Evolutionary conservation across 2,888 invertebrate genomes (phyloP).

Genomic region (Bugula neritina): DNA sequence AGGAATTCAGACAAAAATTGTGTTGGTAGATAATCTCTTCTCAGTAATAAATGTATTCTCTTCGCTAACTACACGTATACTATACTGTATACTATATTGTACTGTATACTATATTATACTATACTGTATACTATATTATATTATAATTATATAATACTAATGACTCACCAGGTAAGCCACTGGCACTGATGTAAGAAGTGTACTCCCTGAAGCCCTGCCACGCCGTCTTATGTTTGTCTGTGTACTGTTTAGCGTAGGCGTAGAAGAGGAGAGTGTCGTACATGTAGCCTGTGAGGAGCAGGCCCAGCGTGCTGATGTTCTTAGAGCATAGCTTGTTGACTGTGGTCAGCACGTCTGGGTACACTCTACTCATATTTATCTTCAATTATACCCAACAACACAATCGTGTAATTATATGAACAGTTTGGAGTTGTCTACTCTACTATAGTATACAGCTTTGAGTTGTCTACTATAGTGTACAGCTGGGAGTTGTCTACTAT

Average conservation of each 20-base stretch:
- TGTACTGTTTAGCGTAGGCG: conserved; percentile 13
- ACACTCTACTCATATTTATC: background rate
- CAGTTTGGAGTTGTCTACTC: too few relatives aligned
- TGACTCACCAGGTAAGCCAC: background rate
- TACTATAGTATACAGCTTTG: too few relatives aligned
- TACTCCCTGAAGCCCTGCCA: background rate
- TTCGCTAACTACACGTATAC: background rate
- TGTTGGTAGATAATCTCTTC: too few relatives aligned
- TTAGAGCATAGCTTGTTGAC: background rate
- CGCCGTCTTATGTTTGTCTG: background rate
- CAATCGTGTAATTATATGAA: too few relatives aligned
- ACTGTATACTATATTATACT: background rate
- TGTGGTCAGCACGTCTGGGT: background rate
- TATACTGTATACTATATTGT: background rate
- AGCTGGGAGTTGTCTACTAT: too few relatives aligned
- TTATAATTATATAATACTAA: background rate
- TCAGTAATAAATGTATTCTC: too few relatives aligned
- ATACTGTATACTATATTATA: background rate
- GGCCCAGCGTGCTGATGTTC: background rate
- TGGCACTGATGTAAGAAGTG: background rate
- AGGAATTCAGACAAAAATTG: too few relatives aligned
- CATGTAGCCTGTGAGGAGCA: conserved; percentile 24
- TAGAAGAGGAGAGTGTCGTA: conserved; percentile 18
- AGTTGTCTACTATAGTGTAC: too few relatives aligned
- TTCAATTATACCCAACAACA: conserved; percentile 16